Conservation (phyloP, 2,888 invertebrate species). For the Synanthedon myopaeformis region DNA sequence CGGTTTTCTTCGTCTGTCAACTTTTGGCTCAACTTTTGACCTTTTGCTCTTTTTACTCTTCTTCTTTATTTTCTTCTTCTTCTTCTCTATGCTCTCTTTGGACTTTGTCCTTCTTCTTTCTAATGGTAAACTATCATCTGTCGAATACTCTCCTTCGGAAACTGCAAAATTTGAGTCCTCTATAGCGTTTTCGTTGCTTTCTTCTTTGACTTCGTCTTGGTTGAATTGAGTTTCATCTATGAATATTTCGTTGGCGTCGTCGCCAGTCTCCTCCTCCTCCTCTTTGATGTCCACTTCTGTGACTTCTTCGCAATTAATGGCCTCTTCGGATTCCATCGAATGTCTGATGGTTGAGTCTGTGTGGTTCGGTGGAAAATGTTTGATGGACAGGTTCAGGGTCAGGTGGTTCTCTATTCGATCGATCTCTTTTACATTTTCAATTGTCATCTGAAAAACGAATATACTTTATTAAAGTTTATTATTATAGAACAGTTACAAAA, state of each 20-base stretch:
- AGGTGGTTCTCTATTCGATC: background rate
- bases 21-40: conserved; percentile 26
- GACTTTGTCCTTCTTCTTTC: conserved; percentile 22
- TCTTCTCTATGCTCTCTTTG: conserved; percentile 11
- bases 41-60: conserved; percentile 11
- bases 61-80: conserved; percentile 5
- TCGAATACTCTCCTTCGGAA: conserved; percentile 22
- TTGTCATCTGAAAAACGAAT: no score
- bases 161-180: conserved; percentile 9
- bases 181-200: background rate
- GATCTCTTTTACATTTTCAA: background rate
- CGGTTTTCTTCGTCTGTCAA: conserved; percentile 45
- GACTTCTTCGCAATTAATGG: background rate
- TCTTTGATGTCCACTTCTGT: conserved; percentile 2
- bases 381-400: background rate
- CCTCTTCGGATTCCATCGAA: background rate
- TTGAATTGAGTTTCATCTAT: conserved; percentile 7
- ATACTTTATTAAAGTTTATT: no score
- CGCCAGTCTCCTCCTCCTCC: background rate
- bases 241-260: conserved; percentile 1
- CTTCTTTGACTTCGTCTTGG: conserved; percentile 10
- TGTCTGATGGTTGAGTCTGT: background rate
- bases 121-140: conserved; percentile 37
- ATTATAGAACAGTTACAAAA: no score
- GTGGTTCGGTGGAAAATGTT: background rate